These are phyloP conservation scores for Altica lythri DNA, from an alignment of 2,888 invertebrate species.

Conservation along the genomic window DNA sequence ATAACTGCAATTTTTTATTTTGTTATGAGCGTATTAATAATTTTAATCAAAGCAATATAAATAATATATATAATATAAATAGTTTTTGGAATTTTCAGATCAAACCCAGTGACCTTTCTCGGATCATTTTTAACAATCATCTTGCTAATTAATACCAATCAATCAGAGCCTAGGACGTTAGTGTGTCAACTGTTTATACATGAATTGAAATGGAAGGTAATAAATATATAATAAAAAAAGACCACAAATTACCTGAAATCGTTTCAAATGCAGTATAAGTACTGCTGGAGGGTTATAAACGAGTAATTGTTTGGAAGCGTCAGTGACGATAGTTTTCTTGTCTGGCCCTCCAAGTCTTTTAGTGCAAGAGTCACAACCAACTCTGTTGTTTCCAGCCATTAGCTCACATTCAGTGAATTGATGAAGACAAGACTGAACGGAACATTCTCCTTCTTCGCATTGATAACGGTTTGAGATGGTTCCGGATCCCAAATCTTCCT, in stretches of 20 bases:
- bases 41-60: no score
- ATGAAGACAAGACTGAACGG: constrained; percentile 86
- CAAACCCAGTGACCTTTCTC: no score
- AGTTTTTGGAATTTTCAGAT: no score
- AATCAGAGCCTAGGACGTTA: constrained; percentile 9
- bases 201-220: not conserved
- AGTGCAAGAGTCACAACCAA: constrained; percentile 88
- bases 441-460: constrained; percentile 78
- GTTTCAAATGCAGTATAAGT: constrained; percentile 91
- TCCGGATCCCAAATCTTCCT: constrained; percentile 44
- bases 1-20: no score
- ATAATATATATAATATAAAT: no score
- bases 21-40: no score
- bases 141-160: no score
- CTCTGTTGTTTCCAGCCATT: constrained; percentile 90
- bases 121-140: no score
- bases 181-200: not conserved
- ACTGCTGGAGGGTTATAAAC: constrained; percentile 92
- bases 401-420: constrained; percentile 91
- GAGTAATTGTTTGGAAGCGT: constrained; percentile 82
- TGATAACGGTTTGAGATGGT: constrained; percentile 67
- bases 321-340: constrained; percentile 77
- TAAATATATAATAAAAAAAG: not conserved
- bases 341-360: constrained; percentile 69
- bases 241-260: constrained; percentile 79